These are phyloP conservation scores for Thysanoteuthis rhombus DNA, from an alignment of 2,888 invertebrate species.

Conservation along the genomic window DNA sequence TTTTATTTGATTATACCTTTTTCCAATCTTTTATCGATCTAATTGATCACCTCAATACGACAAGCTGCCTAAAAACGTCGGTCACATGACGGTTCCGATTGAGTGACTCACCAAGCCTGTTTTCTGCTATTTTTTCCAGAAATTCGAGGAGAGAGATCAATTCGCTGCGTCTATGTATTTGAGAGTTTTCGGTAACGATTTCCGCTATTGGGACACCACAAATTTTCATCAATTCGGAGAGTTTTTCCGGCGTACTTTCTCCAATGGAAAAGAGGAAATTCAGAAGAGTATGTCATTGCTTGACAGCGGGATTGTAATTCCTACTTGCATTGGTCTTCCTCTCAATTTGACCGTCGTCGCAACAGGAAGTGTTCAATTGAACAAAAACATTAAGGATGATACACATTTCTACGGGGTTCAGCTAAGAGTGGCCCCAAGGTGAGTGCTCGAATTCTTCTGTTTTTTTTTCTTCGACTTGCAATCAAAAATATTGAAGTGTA, in stretches of 20 bases:
- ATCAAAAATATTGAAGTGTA: too few species aligned
- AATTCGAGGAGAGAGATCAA: constrained; percentile 38
- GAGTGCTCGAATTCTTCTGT: not conserved
- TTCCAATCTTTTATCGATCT: too few species aligned
- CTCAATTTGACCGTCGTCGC: constrained; percentile 86
- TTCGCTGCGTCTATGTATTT: constrained; percentile 74
- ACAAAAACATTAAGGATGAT: too few species aligned
- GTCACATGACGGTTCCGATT: too few species aligned
- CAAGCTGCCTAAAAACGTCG: too few species aligned
- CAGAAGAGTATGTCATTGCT: constrained; percentile 83
- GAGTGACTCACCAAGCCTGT: too few species aligned
- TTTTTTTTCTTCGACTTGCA: not conserved
- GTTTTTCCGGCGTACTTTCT: not conserved
- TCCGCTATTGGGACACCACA: constrained; percentile 46
- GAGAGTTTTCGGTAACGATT: constrained; percentile 90
- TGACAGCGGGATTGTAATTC: constrained; percentile 87
- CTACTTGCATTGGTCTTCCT: constrained; percentile 85
- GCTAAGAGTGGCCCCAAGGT: not conserved
- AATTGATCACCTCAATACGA: too few species aligned
- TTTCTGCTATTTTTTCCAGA: not conserved
- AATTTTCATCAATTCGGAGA: too few species aligned
- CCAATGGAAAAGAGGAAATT: not conserved
- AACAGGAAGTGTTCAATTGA: constrained; percentile 77
- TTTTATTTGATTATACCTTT: too few species aligned
- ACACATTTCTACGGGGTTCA: not conserved